Percentiles rank a stretch among this genome's conserved stretches.
phyloP scores from a whole-genome alignment of 37 sponge, comb jelly and placozoan species.

The Haliclona indistincta region DNA sequence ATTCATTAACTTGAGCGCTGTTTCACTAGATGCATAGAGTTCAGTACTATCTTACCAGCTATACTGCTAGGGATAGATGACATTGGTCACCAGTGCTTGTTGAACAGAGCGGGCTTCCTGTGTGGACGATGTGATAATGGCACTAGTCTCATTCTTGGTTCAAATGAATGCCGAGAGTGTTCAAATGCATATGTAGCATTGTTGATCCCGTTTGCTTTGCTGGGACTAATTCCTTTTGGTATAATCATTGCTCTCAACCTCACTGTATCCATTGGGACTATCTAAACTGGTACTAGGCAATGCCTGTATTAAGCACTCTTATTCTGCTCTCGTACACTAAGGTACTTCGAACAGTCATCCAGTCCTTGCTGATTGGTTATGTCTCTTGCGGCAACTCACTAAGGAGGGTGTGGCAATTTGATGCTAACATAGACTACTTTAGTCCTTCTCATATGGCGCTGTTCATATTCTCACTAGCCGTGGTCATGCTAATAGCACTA shows the following conservation, averaged over 20 bases:
- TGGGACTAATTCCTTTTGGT: background rate
- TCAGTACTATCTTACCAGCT: no score
- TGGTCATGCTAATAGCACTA: background rate
- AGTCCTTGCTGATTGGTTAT: background rate
- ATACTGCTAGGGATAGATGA: no score
- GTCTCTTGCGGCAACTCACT: background rate
- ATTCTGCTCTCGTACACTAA: background rate
- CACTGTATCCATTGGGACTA: background rate
- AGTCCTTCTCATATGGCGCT: background rate
- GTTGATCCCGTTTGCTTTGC: background rate
- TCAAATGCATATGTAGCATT: background rate
- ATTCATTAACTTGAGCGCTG: no score
- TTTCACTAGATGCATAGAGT: no score
- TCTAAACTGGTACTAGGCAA: background rate
- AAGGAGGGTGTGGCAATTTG: background rate
- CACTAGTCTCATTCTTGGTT: background rate
- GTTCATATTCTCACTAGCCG: background rate
- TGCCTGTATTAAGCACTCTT: background rate
- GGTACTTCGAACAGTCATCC: background rate
- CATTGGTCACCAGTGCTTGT: background rate
- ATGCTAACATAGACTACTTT: background rate
- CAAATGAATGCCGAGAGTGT: background rate
- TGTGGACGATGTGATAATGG: conserved; percentile 30
- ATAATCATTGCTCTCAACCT: conserved; percentile 3
- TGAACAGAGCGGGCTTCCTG: conserved; percentile 14